Conservation (phyloP, 1,140 invertebrate species). For the Camponotus floridanus region DNA sequence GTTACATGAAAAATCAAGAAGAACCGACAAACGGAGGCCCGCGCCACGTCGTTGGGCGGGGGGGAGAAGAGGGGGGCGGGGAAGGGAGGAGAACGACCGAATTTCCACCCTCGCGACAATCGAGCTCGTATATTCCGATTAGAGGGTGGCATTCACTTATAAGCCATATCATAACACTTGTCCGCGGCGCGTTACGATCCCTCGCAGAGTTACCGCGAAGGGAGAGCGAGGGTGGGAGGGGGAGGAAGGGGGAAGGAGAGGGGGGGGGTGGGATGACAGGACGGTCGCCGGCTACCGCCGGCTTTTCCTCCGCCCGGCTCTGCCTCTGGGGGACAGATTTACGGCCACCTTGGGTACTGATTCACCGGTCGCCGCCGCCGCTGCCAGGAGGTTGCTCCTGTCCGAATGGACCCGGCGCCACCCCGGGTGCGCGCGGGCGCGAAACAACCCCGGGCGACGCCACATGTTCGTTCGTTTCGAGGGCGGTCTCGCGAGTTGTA, state of each 20-base stretch:
- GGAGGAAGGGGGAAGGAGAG: slow-evolving; percentile 1
- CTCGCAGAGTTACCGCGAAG: slow-evolving; percentile 62
- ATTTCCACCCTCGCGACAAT: slow-evolving; percentile 81
- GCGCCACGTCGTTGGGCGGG: neutral
- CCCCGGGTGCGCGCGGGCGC: slow-evolving; percentile 46
- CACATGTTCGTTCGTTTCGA: slow-evolving; percentile 82
- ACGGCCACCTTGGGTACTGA: slow-evolving; percentile 86
- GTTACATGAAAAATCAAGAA: slow-evolving; percentile 55
- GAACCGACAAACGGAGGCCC: neutral
- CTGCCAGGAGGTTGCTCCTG: slow-evolving; percentile 67
- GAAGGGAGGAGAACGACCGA: neutral
- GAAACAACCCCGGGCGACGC: slow-evolving; percentile 71
- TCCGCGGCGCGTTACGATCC: slow-evolving; percentile 84
- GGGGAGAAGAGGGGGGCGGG: neutral
- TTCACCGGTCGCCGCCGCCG: slow-evolving; percentile 78
- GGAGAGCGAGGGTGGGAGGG: neutral
- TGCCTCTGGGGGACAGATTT: slow-evolving; percentile 83
- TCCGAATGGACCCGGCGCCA: slow-evolving; percentile 68
- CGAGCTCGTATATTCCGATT: slow-evolving; percentile 86
- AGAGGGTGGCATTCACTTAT: slow-evolving; percentile 86
- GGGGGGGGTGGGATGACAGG: slow-evolving; percentile 44
- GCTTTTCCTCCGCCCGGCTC: slow-evolving; percentile 59
- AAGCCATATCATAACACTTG: slow-evolving; percentile 87
- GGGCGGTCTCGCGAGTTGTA: slow-evolving; percentile 58
- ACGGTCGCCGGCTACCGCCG: slow-evolving; percentile 1